phyloP scores from a whole-genome alignment of 2,113 vertebrate species.

The Lagopus muta region DNA sequence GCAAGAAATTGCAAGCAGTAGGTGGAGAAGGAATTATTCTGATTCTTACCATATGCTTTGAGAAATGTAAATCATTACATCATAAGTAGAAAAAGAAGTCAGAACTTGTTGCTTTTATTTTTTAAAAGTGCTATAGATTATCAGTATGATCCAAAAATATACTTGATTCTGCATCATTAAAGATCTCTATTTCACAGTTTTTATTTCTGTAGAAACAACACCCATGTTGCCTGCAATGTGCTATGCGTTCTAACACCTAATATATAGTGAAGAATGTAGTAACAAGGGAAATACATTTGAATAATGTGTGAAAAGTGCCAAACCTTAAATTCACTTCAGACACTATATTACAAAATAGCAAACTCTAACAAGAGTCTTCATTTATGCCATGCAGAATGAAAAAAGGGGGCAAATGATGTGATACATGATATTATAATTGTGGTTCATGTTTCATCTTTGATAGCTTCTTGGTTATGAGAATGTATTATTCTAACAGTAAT shows the following conservation, averaged over 20 bases:
- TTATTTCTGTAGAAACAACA: constrained; percentile 68
- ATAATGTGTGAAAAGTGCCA: constrained; percentile 43
- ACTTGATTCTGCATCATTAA: constrained; percentile 56
- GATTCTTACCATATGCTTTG: constrained; percentile 77
- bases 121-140: constrained; percentile 52
- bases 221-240: constrained; percentile 44
- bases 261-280: constrained; percentile 61
- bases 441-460: not conserved
- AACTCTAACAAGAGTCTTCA: not conserved
- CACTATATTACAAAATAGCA: not conserved
- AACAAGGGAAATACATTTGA: constrained; percentile 62
- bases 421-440: fast-evolving
- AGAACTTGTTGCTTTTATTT: constrained; percentile 73
- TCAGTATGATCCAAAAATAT: constrained; percentile 60
- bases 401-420: not conserved
- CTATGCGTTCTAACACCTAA: constrained; percentile 57
- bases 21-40: constrained; percentile 76
- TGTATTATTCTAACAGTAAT: not conserved
- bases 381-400: not conserved
- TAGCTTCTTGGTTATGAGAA: not conserved
- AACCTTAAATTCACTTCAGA: constrained; percentile 61
- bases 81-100: constrained; percentile 48
- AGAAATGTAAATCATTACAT: constrained; percentile 71
- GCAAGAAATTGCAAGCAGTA: constrained; percentile 72
- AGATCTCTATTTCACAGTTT: constrained; percentile 65